Evolutionary conservation across 2,888 invertebrate species (phyloP), one percentile per base, ranked within the genome.

Genomic region (Muschampia plurimacula): DNA sequence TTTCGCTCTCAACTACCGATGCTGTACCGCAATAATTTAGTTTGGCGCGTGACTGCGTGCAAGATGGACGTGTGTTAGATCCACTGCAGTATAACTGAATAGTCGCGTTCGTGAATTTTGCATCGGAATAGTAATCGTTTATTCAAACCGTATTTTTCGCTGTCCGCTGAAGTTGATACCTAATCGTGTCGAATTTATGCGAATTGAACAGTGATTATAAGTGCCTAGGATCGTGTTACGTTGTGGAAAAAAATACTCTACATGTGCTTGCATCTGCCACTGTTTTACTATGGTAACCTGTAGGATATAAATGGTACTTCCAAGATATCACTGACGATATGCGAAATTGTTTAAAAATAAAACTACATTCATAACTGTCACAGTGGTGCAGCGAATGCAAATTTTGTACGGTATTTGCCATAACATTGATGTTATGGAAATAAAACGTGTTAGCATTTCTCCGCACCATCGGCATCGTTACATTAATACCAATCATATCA

Each of bases 1-100:
- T 92, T 93, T 92, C 92, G 91, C 91, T 92, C 90, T 91, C 89
- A 78, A 86, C 86, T 82, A 86, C 82, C 82, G 83, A 82, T 84
- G 84, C 86, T 80, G 85, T 86, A 82, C 81, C 84, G 85, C 83
- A 89, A 89, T 90, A 89, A 91, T 89, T 91, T 88, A 93, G 93
- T 93, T 84, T 77, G 83, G 86, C 91, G 91, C 90, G 89, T 88
- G 90, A 88, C 87, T 83, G 87, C 88, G 88, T 84, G 80, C 82
- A 76, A 77, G 78, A 73, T 77, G 82, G 86, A 84, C 88, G 89
- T 82, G 86, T 80, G 78, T 81, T 75, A 76, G 74, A 46, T 4
- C 64, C 59, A 32, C 52, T 2, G 49, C 59, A n/a, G 41, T 44
- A 28, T 7, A 59, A 62, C 22, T 10, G 28, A 55, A 57, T 65